Evolutionary conservation across 2,113 vertebrate genomes (phyloP).

Genomic region (Anguilla rostrata): DNA sequence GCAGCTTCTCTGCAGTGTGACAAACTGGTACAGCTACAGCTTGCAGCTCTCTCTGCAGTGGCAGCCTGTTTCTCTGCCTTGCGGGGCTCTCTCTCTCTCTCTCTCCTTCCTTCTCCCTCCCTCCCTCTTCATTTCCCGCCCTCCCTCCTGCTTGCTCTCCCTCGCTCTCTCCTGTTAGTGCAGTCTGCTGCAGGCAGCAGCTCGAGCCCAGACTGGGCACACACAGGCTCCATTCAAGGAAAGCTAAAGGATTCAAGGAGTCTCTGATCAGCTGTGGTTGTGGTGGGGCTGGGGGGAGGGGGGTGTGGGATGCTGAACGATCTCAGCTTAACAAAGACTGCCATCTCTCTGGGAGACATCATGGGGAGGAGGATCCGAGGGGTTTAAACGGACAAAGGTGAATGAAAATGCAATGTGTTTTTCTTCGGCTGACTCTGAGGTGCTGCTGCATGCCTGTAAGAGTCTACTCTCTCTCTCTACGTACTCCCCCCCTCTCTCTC

Average conservation of each 20-base stretch:
- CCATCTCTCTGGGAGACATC: conserved; percentile 16
- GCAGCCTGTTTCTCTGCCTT: conserved; percentile 27
- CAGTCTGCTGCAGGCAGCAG: conserved; percentile 28
- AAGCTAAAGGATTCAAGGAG: conserved; percentile 13
- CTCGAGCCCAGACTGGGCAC: conserved; percentile 21
- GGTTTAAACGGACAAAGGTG: conserved; percentile 25
- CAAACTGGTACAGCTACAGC: conserved; percentile 8
- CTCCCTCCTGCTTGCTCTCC: conserved; percentile 3
- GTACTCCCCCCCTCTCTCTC: not conserved
- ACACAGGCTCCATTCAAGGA: conserved; percentile 16
- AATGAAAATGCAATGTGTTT: conserved; percentile 17
- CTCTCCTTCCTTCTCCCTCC: conserved; percentile 4
- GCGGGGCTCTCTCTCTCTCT: conserved; percentile 10
- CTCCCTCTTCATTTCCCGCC: conserved; percentile 8
- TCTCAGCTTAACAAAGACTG: conserved; percentile 6
- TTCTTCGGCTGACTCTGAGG: conserved; percentile 31
- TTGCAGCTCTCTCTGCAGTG: conserved; percentile 24
- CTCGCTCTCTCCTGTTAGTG: conserved; percentile 13
- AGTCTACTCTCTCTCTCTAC: conserved; percentile 10
- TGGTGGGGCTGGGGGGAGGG: not conserved
- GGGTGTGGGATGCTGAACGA: conserved; percentile 4
- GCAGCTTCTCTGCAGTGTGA: conserved; percentile 20
- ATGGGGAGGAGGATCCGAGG: conserved; percentile 4
- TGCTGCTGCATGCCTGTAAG: conserved; percentile 26
- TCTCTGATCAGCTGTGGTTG: conserved; percentile 17